Percentiles rank a stretch among this genome's conserved stretches.
These are phyloP conservation scores for Zhengitettix transpicula DNA, from an alignment of 2,888 invertebrate genomes.

Conservation along the genomic window DNA sequence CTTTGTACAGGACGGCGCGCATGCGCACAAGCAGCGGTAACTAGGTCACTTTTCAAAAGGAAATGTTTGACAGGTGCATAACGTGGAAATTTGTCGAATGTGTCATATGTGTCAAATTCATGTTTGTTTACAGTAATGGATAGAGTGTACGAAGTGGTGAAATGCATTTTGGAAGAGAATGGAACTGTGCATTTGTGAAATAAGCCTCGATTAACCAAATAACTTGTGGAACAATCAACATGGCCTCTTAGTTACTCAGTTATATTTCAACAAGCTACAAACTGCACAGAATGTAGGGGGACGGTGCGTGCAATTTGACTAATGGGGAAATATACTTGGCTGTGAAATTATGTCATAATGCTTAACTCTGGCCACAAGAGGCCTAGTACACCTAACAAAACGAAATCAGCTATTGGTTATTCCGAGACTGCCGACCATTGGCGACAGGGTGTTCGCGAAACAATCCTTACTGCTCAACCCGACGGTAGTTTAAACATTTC, in stretches of 20 bases:
- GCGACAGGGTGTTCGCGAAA: conserved; percentile 27
- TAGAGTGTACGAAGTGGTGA: background rate
- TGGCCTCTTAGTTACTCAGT: conserved; percentile 12
- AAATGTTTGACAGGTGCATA: conserved; percentile 13
- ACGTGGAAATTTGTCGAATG: background rate
- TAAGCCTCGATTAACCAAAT: conserved; percentile 1
- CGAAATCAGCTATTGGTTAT: conserved; percentile 11
- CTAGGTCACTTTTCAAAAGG: conserved; percentile 13
- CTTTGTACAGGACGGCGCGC: conserved; percentile 4
- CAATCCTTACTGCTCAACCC: conserved; percentile 24
- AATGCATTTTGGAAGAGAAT: background rate
- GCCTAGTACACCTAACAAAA: conserved; percentile 19
- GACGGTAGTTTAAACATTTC: conserved; percentile 26
- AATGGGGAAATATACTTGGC: conserved; percentile 12
- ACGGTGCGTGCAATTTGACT: conserved; percentile 5
- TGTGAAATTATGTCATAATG: conserved; percentile 20
- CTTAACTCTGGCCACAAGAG: conserved; percentile 21
- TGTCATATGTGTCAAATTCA: background rate
- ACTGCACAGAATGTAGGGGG: conserved; percentile 5
- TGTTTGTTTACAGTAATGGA: background rate
- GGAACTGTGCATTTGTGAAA: background rate
- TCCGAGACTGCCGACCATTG: conserved; percentile 20
- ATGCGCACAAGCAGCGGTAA: conserved; percentile 9
- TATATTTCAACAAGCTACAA: conserved; percentile 5
- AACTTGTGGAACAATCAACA: conserved; percentile 12